These are phyloP conservation scores for Entomyzon cyanotis DNA, from an alignment of 2,113 vertebrate genomes.

Conservation along the genomic window DNA sequence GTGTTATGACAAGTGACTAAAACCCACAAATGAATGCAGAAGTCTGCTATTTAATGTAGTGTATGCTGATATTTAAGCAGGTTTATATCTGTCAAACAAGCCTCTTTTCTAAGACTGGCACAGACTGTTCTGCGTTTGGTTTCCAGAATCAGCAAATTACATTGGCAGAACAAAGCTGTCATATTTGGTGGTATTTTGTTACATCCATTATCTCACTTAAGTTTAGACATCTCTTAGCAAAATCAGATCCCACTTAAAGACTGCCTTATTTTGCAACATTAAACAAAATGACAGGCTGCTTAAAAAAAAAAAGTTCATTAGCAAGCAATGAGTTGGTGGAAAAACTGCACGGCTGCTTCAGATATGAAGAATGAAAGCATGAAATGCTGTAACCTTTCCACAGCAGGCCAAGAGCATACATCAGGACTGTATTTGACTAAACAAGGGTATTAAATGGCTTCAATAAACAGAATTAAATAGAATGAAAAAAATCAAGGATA, in stretches of 20 bases:
- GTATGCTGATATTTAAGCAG: slow-evolving; percentile 55
- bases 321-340: slow-evolving; percentile 62
- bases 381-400: slow-evolving; percentile 39
- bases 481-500: slow-evolving; percentile 36
- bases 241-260: slow-evolving; percentile 76
- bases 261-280: slow-evolving; percentile 76
- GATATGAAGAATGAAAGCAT: slow-evolving; percentile 50
- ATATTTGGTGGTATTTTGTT: slow-evolving; percentile 75
- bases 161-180: slow-evolving; percentile 77
- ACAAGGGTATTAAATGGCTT: slow-evolving; percentile 52
- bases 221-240: slow-evolving; percentile 77
- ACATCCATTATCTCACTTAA: slow-evolving; percentile 78
- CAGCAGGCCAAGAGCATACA: slow-evolving; percentile 24
- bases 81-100: slow-evolving; percentile 63
- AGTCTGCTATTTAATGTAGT: slow-evolving; percentile 51
- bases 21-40: slow-evolving; percentile 37
- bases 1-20: slow-evolving; percentile 49
- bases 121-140: slow-evolving; percentile 66
- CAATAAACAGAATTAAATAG: slow-evolving; percentile 53
- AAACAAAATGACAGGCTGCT: slow-evolving; percentile 76
- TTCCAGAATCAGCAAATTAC: slow-evolving; percentile 74
- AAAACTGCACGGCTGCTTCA: slow-evolving; percentile 47
- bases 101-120: slow-evolving; percentile 63
- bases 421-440: slow-evolving; percentile 15
- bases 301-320: slow-evolving; percentile 65